Evolutionary conservation across 2,797 vertebrate species (phyloP), one percentile per base, ranked within the genome.

Genomic region (Euthynnus affinis): DNA sequence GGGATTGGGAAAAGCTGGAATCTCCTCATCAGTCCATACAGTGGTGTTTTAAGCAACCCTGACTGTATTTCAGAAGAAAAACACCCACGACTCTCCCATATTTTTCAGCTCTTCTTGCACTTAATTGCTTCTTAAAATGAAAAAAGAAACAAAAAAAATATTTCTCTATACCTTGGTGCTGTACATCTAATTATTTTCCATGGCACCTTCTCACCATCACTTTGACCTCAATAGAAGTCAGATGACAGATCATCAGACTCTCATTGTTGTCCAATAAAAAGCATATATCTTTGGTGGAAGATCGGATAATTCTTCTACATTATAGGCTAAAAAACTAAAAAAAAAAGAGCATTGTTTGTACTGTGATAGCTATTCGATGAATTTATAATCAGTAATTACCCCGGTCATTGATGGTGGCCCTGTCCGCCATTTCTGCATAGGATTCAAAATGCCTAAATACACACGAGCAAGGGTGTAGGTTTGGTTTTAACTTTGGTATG

Each of bases 41-140:
- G 23, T 12, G 17, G 15, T 27, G 27, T 46, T 64, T 59, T 5
- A 56, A n/a, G 18, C 15, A 68, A 27, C 9, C 0, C 4, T 55
- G 46, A 34, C 14, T 37, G 23, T 42, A 60, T 51, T 72, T 67
- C 27, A 59, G 14, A 51, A 49, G n/a, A 55, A 53, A 76, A 71
- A 63, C 32, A 23, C 18, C 17, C 40, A 74, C 20, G 60, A 34
- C 32, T 25, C 64, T 62, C 29, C 25, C 9, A 44, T 12, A 18
- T 23, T 1, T 23, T 9, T 20, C 1, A 46, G 27, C 29, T 64
- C 32, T 20, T 71, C 22, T 20, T 48, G 10, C 7, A 58, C 10
- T 63, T 44, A 61, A 2, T n/a, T 32, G 48, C 20, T 55, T 18
- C 5, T 34, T 34, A 7, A 59, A 55, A 55, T 48, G 1, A 49